Evolutionary conservation across 1,140 invertebrate genomes (phyloP).

Genomic region (Mesaphorura yosii): DNA sequence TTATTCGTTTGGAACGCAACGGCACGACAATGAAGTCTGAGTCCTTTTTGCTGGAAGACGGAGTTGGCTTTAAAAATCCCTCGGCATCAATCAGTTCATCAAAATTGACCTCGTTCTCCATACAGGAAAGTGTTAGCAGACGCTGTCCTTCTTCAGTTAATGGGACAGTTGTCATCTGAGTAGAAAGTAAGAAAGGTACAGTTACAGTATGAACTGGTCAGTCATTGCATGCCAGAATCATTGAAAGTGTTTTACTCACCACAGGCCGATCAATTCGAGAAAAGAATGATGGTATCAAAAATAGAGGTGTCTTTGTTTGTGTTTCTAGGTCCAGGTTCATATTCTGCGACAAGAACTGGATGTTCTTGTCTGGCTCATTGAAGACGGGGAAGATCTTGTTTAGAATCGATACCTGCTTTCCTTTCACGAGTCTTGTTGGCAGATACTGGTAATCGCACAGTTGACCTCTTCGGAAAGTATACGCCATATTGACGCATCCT

Average conservation of each 20-base stretch:
- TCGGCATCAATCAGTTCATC: neutral
- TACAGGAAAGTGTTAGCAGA: neutral
- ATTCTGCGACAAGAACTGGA: neutral
- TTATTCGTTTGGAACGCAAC: conserved; percentile 15
- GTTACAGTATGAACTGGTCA: neutral
- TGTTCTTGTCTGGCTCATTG: conserved; percentile 25
- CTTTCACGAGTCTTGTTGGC: conserved; percentile 46
- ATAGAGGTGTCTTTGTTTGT: neutral
- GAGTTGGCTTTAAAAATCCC: neutral
- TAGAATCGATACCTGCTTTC: conserved; percentile 47
- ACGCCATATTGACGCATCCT: conserved; percentile 54
- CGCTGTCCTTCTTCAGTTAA: neutral
- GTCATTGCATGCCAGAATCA: neutral
- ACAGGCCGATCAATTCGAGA: conserved; percentile 13
- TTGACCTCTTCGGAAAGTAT: conserved; percentile 60
- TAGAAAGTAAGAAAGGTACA: neutral
- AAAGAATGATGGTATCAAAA: conserved; percentile 12
- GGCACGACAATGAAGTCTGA: no score
- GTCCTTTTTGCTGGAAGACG: no score
- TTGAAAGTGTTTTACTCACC: conserved; percentile 8
- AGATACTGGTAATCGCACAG: conserved; percentile 84
- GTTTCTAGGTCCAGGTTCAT: neutral
- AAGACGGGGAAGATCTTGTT: conserved; percentile 50
- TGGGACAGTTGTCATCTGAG: neutral
- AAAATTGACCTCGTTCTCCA: neutral